A percentile compares a stretch with the other conserved stretches of the same genome.
phyloP scores from a whole-genome alignment of 1,140 invertebrate species.

The Kradibia gibbosae region DNA sequence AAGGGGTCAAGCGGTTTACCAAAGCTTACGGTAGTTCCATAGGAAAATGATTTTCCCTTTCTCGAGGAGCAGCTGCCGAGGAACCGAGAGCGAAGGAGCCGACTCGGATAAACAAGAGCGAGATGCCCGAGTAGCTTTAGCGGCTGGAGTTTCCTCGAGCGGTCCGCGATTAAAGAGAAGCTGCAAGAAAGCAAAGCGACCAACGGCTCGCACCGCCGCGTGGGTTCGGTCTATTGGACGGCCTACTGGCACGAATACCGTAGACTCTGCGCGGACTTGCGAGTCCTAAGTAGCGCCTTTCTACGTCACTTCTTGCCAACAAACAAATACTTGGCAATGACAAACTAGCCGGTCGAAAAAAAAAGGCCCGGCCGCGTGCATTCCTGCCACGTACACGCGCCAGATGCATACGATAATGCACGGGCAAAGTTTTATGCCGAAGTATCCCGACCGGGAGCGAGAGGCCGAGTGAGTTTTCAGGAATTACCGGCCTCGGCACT shows the following conservation, averaged over 20 bases:
- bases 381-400: not conserved
- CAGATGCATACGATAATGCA: not conserved
- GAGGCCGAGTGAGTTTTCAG: not conserved
- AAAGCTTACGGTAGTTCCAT: not conserved
- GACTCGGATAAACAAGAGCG: not conserved
- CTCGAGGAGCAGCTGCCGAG: not conserved
- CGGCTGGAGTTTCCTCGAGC: not conserved
- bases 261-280: not conserved
- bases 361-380: not conserved
- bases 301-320: constrained; percentile 55
- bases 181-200: constrained; percentile 6
- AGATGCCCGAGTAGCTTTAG: not conserved
- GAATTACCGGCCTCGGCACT: not conserved
- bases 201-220: constrained; percentile 37
- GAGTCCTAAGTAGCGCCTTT: constrained; percentile 55
- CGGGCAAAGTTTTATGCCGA: not conserved
- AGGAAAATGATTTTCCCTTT: constrained; percentile 10
- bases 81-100: not conserved
- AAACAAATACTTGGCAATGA: not conserved
- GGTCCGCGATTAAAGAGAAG: not conserved
- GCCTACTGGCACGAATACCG: constrained; percentile 69
- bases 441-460: not conserved
- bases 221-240: constrained; percentile 68
- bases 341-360: not conserved
- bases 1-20: not conserved